These are phyloP conservation scores for Standfussiana lucernea DNA, from an alignment of 2,888 invertebrate species.

Conservation along the genomic window DNA sequence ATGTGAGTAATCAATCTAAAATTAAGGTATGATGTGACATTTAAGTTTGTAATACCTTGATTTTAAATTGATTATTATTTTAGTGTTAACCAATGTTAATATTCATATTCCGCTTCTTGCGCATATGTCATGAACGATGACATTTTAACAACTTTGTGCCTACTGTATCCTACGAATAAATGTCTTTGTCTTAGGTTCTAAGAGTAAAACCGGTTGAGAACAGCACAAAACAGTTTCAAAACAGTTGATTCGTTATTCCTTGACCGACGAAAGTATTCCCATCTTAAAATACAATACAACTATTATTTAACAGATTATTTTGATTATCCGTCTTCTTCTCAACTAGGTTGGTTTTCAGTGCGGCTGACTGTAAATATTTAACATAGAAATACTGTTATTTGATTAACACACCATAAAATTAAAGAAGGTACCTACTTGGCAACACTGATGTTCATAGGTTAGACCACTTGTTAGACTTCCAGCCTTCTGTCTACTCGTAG, in stretches of 20 bases:
- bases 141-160: too few relatives aligned
- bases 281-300: not conserved
- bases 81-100: too few relatives aligned
- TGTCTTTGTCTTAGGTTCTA: not conserved
- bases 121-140: too few relatives aligned
- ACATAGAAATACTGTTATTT: conserved; percentile 6
- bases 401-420: not conserved
- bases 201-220: not conserved
- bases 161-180: too few relatives aligned
- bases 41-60: too few relatives aligned
- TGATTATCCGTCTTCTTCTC: not conserved
- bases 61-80: too few relatives aligned
- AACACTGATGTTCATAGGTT: too few relatives aligned
- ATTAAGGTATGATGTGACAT: too few relatives aligned
- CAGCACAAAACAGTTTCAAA: not conserved
- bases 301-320: not conserved
- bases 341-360: not conserved
- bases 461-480: conserved; percentile 3
- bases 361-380: not conserved
- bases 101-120: too few relatives aligned
- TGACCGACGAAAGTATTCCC: not conserved
- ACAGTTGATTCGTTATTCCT: not conserved
- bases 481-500: not conserved
- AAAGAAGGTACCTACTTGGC: not conserved
- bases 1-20: too few relatives aligned